Conservation (phyloP, 2,113 vertebrate genomes). For the Azemiops feae region DNA sequence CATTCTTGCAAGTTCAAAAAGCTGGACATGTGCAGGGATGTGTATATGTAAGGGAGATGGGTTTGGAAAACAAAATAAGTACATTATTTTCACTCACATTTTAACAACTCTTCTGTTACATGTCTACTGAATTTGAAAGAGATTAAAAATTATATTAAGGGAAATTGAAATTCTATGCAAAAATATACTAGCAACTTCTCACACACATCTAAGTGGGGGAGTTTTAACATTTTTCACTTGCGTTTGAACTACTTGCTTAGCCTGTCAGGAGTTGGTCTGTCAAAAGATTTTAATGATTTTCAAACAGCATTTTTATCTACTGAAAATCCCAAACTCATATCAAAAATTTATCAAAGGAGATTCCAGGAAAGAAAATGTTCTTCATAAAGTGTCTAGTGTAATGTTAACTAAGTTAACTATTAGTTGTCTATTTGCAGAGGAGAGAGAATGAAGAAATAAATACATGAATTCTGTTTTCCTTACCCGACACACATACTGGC, state of each 20-base stretch:
- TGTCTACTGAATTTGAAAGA: background rate
- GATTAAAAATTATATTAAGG: background rate
- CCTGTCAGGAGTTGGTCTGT: background rate
- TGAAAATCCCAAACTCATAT: background rate
- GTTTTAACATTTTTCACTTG: background rate
- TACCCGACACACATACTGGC: slow-evolving; percentile 97
- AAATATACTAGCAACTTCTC: background rate
- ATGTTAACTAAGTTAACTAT: background rate
- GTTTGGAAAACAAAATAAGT: background rate
- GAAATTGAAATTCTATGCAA: background rate
- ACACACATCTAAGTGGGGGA: background rate
- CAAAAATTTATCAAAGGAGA: background rate
- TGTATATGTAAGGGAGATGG: background rate
- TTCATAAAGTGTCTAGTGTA: background rate
- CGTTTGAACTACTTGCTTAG: background rate
- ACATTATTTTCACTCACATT: background rate
- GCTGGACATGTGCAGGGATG: background rate
- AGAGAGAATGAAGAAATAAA: background rate
- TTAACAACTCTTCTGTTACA: background rate
- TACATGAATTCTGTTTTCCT: slow-evolving; percentile 30
- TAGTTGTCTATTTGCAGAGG: background rate
- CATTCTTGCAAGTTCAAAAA: background rate
- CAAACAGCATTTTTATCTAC: background rate
- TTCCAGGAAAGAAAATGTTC: background rate
- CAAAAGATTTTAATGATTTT: background rate